These are phyloP conservation scores for Morus bassanus DNA, from an alignment of 2,797 vertebrate species.

Conservation along the genomic window DNA sequence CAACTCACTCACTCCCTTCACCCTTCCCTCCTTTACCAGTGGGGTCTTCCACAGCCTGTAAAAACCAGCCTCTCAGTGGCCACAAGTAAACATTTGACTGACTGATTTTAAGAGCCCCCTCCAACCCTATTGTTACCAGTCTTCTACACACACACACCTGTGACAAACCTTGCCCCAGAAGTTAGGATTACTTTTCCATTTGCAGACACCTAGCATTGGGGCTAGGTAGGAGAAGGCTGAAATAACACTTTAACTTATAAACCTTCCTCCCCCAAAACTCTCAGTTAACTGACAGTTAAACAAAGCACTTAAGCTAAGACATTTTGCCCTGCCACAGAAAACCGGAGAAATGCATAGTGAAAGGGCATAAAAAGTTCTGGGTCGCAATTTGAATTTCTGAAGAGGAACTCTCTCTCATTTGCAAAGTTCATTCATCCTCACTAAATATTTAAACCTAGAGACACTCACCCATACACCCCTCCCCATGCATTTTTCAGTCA, in stretches of 20 bases:
- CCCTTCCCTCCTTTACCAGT: background rate
- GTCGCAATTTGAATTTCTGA: background rate
- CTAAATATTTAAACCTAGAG: background rate
- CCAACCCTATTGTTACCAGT: background rate
- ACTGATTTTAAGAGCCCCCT: background rate
- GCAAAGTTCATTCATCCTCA: constrained; percentile 3
- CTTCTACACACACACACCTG: background rate
- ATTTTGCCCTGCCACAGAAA: background rate
- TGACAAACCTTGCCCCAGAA: background rate
- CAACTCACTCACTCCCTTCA: rapidly evolving
- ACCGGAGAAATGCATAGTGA: background rate
- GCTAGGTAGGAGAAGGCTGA: background rate
- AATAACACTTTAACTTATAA: background rate
- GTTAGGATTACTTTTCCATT: background rate
- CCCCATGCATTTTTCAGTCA: background rate
- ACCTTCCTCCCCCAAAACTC: background rate
- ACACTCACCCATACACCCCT: background rate
- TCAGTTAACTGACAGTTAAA: background rate
- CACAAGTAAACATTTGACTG: background rate
- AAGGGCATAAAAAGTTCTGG: background rate
- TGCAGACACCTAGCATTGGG: background rate
- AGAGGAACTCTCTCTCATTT: background rate
- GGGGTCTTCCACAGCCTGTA: background rate
- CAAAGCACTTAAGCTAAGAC: background rate
- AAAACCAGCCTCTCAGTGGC: background rate